Evolutionary conservation across 2,113 vertebrate species (phyloP).

Genomic region (human (Homo sapiens)): DNA sequence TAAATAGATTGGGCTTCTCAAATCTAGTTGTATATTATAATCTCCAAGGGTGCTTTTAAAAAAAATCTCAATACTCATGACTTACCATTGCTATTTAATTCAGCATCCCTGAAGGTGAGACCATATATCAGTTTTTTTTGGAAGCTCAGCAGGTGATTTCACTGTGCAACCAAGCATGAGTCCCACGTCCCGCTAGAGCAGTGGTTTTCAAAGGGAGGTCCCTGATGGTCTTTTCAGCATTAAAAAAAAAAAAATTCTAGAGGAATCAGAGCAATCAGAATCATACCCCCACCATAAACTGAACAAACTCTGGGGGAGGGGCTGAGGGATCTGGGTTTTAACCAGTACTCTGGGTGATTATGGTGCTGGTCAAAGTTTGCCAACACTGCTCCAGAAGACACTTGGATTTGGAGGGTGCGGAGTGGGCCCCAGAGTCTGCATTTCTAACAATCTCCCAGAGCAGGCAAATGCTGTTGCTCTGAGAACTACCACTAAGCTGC

Average conservation of each 20-base stretch:
- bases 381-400: background rate
- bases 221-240: too few relatives aligned
- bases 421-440: background rate
- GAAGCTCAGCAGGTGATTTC: background rate
- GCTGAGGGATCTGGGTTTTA: background rate
- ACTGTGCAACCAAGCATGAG: rapidly evolving
- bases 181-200: background rate
- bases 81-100: background rate
- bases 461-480: background rate
- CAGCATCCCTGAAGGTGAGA: background rate
- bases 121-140: background rate
- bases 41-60: background rate
- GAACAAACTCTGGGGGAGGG: background rate
- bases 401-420: background rate
- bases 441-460: background rate
- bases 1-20: background rate
- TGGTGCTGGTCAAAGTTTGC: background rate
- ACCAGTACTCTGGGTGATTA: background rate
- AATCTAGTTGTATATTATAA: background rate
- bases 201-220: background rate
- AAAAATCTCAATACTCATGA: background rate
- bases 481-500: background rate
- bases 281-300: rapidly evolving
- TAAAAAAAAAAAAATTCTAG: too few relatives aligned
- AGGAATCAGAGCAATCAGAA: too few relatives aligned